Base-by-base conservation (phyloP, 2,797 vertebrate genomes). In the Eulemur coronatus region DNA sequence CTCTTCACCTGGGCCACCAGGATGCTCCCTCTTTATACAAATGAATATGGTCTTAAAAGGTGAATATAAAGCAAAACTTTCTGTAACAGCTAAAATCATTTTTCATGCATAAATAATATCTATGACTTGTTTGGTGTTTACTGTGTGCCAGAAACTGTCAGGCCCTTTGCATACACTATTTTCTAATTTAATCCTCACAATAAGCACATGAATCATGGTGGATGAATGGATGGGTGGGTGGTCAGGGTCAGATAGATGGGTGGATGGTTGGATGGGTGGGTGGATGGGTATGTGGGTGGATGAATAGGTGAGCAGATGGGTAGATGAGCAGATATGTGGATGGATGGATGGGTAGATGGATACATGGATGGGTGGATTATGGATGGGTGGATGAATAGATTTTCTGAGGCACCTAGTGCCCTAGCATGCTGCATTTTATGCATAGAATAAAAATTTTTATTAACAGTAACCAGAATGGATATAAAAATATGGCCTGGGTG, bases 401-500 rank as follows among this genome's bases (percentile, higher is more conserved):
- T 50, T 88, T 84, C 78, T 70, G 91, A 89, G 41, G 30, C 10
- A 61, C 52, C 59, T 95, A 63, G 70, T 79, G 33, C 8, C 15
- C 75, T 73, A 59, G 15, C 28, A 79, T 59, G 48, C 63, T 84
- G 33, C 43, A 92, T 63, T 96, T 92, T 94, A 93, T 41, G 26
- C 41, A 61, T 0, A 73, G 41, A 91, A 91, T 61, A 69, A 80
- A 88, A 6, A 10, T 46, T 88, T 91, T 87, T 78, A 92, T 52
- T 48, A 46, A 92, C 15, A 79, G 50, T 90, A 96, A 94, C 38
- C 35, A 96, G 70, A 94, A 97, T 70, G 63, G 33, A 85, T 95
- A 94, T 91, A 30, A 96, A 97, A 95, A 95, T 95, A 72, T 94
- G 65, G 57, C 28, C 89, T 59, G 41, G 85, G 4, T 82, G 43